Evolutionary conservation across 1,140 invertebrate genomes (phyloP), one percentile per base, ranked within the genome.

Genomic region (Sminthurinus signatus): DNA sequence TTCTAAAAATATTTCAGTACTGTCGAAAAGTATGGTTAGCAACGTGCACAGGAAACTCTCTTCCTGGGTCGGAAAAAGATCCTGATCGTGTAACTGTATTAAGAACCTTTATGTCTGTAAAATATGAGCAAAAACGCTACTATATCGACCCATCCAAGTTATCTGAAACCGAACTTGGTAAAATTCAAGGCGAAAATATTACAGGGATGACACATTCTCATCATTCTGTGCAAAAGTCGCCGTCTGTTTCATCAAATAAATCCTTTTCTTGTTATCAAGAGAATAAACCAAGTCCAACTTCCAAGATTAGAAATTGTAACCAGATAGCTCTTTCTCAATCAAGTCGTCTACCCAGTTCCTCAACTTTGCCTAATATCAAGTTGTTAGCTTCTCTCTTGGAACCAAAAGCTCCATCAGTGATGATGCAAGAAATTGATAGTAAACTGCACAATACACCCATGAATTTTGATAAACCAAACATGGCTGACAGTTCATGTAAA

Each of bases 11-110:
- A n/a, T 76, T 77, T 32, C 73, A 85, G 81, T 87, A 91, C 73
- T 96, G 93, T 76, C 82, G 85, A 72, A 86, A 86, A 76, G 87
- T 92, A 64, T 98, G 92, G 91, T 80, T 97, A 64, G 93, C 70
- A 27, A 72, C 70, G 19, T 69, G 62, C 32, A 65, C 61, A 23
- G 43, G 66, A 43, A 67, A 72, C 43, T 60, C 67, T 17, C 48
- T 67, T 51, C 21, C 69, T 1, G 64, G 61, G 21, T 59, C 70
- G 17, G 69, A 70, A 51, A 72, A 64, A n/a, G 70, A 72, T 51
- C 66, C 66, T 15, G 67, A 67, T 43, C 56, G 67, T 28, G 23
- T 67, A 23, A 69, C 67, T 31, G 23, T 61, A 21, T 43, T 72
- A 12, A 64, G 62, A 46, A 55, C 25, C 36, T 62, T 65, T 39